Evolutionary conservation across 1,140 invertebrate genomes (phyloP), one percentile per base, ranked within the genome.

Genomic region (Batillaria attramentaria): DNA sequence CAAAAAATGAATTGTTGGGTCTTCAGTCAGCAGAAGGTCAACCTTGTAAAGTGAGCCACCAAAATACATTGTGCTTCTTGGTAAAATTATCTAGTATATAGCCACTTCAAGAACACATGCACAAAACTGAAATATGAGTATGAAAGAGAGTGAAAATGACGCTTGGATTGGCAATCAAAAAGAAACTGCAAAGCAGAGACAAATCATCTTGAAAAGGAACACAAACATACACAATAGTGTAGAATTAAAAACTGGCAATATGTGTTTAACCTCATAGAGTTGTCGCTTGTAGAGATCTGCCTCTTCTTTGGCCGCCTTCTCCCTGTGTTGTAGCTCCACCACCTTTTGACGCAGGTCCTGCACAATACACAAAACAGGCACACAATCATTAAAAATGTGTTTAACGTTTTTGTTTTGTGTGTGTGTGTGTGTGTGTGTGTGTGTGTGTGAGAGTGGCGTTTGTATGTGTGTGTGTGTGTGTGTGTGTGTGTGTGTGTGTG

Each of bases 261-360:
- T 10, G 10, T 35, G 28, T 20, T 10, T 57, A n/a, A 75, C 87
- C 82, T 88, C 85, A 68, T 80, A 78, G 1, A 89, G 78, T 72
- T 89, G 85, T 72, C 83, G 80, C 72, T 88, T 85, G 46, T 85
- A 84, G 13, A 86, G 43, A 57, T 87, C 87, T 5, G 62, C 57
- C 66, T 89, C 87, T 28, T 89, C 87, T 69, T 83, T 80, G 20
- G 87, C 85, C 37, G 84, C 84, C 43, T 83, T 86, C 50, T 89
- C 88, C 79, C 85, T 76, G 60, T 86, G 86, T 68, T 89, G 86
- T 10, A 89, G 77, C 68, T 89, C 87, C 10, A 87, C 72, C 68
- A 86, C 84, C 50, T 82, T 85, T 76, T 89, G 87, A 46, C 79
- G 81, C 66, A 89, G 65, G 81, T 88, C 88, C 87, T 89, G 76